Evolutionary conservation across 2,797 vertebrate species (phyloP).

Genomic region (Miichthys miiuy): DNA sequence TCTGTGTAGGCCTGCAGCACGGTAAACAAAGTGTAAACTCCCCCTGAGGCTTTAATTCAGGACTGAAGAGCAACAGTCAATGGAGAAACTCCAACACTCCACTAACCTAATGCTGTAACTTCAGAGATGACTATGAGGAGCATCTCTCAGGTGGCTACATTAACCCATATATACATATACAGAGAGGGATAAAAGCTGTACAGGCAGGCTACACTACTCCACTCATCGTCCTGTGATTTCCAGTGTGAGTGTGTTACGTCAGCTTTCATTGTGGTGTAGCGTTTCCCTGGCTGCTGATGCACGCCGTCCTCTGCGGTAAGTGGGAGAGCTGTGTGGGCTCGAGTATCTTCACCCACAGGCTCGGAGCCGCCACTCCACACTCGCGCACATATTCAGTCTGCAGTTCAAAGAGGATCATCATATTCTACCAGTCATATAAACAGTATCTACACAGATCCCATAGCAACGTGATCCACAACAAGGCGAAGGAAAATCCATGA

Average conservation of each 20-base stretch:
- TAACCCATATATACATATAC: too few relatives aligned
- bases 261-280: slow-evolving; percentile 34
- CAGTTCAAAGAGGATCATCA: slow-evolving; percentile 22
- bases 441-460: slow-evolving; percentile 15
- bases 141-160: not conserved
- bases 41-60: not conserved
- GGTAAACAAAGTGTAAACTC: not conserved
- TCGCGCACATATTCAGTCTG: slow-evolving; percentile 18
- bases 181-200: not conserved
- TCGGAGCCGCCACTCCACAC: slow-evolving; percentile 44
- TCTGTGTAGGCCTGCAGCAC: too few relatives aligned
- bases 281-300: slow-evolving; percentile 46
- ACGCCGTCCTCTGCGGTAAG: slow-evolving; percentile 39
- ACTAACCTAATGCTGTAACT: not conserved
- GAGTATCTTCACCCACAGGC: slow-evolving; percentile 56
- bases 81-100: not conserved
- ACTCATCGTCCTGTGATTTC: not conserved
- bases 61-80: not conserved
- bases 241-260: slow-evolving; percentile 41
- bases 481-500: not conserved
- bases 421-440: slow-evolving; percentile 13
- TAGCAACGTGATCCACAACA: not conserved
- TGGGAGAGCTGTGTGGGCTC: slow-evolving; percentile 67
- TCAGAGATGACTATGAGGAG: not conserved
- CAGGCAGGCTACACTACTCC: not conserved